Conservation (phyloP, 2,113 vertebrate genomes). For the Cebus imitator region DNA sequence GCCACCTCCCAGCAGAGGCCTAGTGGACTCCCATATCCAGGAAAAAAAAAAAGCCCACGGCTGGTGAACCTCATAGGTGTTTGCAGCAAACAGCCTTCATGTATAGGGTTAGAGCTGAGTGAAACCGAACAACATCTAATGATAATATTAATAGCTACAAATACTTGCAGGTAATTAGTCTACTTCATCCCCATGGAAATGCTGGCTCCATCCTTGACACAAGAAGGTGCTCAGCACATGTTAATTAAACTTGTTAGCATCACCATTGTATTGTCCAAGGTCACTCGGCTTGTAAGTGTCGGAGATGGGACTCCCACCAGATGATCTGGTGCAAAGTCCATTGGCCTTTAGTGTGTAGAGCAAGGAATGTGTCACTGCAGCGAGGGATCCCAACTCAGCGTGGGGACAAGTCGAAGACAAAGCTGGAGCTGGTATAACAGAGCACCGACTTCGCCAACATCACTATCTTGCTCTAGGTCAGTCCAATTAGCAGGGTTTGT, state of each 20-base stretch:
- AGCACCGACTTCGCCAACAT: background rate
- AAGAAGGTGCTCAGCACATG: constrained; percentile 46
- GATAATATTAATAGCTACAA: constrained; percentile 26
- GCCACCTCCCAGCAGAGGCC: background rate
- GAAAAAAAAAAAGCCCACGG: background rate
- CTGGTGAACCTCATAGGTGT: background rate
- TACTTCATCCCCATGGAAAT: background rate
- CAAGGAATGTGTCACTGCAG: background rate
- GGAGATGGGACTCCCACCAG: constrained; percentile 1
- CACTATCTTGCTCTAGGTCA: constrained; percentile 11
- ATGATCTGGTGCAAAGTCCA: background rate
- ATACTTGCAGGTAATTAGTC: constrained; percentile 35
- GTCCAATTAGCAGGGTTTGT: constrained; percentile 67
- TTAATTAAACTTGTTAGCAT: constrained; percentile 67
- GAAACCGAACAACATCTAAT: background rate
- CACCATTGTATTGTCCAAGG: constrained; percentile 17
- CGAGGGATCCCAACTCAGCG: background rate
- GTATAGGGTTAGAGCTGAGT: background rate
- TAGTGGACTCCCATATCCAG: background rate
- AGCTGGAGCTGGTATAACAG: background rate
- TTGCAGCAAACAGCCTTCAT: background rate
- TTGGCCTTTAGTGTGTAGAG: constrained; percentile 21
- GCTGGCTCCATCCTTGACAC: constrained; percentile 40
- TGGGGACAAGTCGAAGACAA: background rate
- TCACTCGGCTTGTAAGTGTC: constrained; percentile 23